Conservation (phyloP, 2,797 vertebrate species). For the Trachurus trachurus region DNA sequence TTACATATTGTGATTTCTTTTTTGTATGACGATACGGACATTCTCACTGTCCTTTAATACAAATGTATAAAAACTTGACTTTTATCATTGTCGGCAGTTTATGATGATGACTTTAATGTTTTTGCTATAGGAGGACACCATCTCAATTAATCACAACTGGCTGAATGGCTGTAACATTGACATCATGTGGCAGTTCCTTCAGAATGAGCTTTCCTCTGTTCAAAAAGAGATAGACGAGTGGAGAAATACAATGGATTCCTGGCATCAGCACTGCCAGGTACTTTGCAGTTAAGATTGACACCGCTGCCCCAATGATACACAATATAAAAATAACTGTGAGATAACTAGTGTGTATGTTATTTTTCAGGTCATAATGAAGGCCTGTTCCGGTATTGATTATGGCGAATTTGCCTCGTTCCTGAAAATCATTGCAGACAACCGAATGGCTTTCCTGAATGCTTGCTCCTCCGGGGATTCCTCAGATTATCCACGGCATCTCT, state of each 20-base stretch:
- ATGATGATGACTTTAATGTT: not conserved
- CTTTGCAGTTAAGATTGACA: not conserved
- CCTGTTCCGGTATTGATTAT: slow-evolving; percentile 94
- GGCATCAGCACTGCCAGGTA: slow-evolving; percentile 98
- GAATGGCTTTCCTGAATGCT: slow-evolving; percentile 87
- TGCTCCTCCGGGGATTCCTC: slow-evolving; percentile 75
- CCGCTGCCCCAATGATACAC: not conserved
- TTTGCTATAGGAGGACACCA: slow-evolving; percentile 92
- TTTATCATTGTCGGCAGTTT: not conserved
- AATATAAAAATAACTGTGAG: not conserved
- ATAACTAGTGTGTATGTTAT: not conserved
- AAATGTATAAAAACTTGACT: not conserved
- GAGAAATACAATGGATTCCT: slow-evolving; percentile 92
- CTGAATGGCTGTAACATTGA: slow-evolving; percentile 96
- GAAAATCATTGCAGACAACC: slow-evolving; percentile 89
- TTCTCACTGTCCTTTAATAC: not conserved
- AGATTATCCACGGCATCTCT: slow-evolving; percentile 72
- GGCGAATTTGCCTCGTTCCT: slow-evolving; percentile 93
- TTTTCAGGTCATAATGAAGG: slow-evolving; percentile 94
- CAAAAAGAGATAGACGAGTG: slow-evolving; percentile 93
- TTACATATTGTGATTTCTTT: not conserved
- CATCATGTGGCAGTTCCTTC: slow-evolving; percentile 95
- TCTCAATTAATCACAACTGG: slow-evolving; percentile 99
- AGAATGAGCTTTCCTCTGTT: slow-evolving; percentile 91
- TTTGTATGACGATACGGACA: not conserved